Conservation (phyloP, 2,797 vertebrate species). For the Squalus acanthias region DNA sequence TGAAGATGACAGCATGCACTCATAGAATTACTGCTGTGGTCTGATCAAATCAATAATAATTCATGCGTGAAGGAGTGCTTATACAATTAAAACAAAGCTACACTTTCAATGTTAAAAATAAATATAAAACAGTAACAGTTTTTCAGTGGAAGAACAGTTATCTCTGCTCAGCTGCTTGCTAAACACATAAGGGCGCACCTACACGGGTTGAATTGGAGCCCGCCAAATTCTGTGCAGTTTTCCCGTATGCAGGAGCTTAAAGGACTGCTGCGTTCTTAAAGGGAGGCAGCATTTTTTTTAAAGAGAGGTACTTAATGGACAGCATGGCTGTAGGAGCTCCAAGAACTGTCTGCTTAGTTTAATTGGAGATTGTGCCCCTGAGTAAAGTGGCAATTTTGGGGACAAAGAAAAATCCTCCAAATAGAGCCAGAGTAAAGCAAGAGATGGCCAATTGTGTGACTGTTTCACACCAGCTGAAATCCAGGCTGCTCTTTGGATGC, state of each 20-base stretch:
- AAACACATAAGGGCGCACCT: background rate
- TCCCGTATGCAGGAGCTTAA: too few relatives aligned
- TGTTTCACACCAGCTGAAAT: too few relatives aligned
- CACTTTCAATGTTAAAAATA: background rate
- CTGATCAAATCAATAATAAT: background rate
- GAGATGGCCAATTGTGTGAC: background rate
- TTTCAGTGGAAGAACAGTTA: background rate
- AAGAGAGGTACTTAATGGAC: background rate
- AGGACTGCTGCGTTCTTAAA: background rate
- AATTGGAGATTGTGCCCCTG: background rate
- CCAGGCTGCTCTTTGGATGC: background rate
- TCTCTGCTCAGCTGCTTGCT: background rate
- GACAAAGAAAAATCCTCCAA: background rate
- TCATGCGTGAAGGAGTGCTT: background rate
- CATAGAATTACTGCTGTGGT: background rate
- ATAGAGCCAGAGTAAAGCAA: background rate
- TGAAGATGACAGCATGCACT: background rate
- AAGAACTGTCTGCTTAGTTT: background rate
- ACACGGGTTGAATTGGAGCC: background rate
- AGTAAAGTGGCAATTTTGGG: background rate
- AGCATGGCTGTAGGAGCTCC: background rate
- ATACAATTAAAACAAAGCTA: background rate
- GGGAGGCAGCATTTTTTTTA: background rate
- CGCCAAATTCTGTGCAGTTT: background rate
- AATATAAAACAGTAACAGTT: background rate